Conservation (phyloP, 2,888 invertebrate species). For the Zaprionus bogoriensis region DNA sequence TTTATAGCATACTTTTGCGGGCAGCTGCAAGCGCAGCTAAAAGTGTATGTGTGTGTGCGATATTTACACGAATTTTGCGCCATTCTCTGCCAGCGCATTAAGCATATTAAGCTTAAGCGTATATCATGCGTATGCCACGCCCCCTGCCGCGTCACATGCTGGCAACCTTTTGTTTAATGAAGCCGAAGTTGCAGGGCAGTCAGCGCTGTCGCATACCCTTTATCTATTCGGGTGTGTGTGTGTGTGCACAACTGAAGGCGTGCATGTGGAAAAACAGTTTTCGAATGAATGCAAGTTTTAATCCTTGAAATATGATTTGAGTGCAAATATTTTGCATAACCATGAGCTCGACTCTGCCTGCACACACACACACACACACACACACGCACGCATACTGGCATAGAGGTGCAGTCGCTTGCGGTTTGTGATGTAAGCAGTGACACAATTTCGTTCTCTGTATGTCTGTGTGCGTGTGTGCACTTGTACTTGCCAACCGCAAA, state of each 20-base stretch:
- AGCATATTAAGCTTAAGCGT: constrained; percentile 59
- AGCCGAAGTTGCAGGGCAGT: constrained; percentile 63
- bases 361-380: constrained; percentile 5
- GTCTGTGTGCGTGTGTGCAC: constrained; percentile 48
- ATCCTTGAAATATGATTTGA: constrained; percentile 79
- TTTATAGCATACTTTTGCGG: constrained; percentile 41
- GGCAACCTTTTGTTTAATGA: constrained; percentile 71
- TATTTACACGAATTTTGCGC: constrained; percentile 38
- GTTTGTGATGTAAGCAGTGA: constrained; percentile 62
- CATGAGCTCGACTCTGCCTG: constrained; percentile 62
- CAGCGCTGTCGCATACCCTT: constrained; percentile 1
- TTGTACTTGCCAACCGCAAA: constrained; percentile 77
- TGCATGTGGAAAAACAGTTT: constrained; percentile 76
- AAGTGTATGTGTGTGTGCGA: constrained; percentile 24
- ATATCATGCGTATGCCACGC: constrained; percentile 32
- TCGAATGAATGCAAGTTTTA: constrained; percentile 76
- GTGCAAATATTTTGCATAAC: constrained; percentile 79
- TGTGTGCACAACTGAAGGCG: constrained; percentile 26
- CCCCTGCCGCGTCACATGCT: constrained; percentile 46
- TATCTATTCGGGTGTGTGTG: not conserved
- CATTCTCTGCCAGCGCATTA: constrained; percentile 37
- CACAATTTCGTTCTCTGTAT: constrained; percentile 48
- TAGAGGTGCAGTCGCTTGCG: constrained; percentile 38
- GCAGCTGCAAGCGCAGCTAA: constrained; percentile 34
- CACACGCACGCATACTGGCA: not conserved